A percentile compares a stretch with the other conserved stretches of the same genome.
These are phyloP conservation scores for Teinopalpus imperialis DNA, from an alignment of 2,888 invertebrate genomes.

Conservation along the genomic window DNA sequence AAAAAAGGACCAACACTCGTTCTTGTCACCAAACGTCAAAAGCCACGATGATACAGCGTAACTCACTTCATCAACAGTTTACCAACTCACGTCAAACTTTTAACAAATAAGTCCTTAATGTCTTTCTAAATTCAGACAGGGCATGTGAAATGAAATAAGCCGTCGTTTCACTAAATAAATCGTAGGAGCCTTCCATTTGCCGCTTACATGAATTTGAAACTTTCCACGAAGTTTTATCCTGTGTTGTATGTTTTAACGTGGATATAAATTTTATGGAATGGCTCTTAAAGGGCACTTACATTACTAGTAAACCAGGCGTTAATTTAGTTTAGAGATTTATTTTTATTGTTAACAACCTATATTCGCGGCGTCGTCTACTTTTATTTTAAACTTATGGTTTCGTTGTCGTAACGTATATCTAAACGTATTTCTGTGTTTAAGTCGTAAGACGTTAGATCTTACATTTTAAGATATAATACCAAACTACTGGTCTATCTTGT, in stretches of 20 bases:
- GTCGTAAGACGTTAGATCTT: no score
- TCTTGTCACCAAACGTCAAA: not conserved
- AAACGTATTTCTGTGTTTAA: no score
- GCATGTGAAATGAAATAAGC: constrained; percentile 25
- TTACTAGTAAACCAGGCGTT: no score
- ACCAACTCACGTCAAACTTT: not conserved
- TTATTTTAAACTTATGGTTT: no score
- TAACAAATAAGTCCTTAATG: constrained; percentile 12
- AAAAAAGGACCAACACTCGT: no score
- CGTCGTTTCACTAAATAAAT: constrained; percentile 32
- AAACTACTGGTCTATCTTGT: no score
- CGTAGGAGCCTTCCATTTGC: constrained; percentile 27
- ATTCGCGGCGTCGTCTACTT: no score
- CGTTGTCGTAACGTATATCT: no score
- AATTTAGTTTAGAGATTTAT: no score
- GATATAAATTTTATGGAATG: constrained; percentile 16
- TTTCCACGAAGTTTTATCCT: constrained; percentile 33
- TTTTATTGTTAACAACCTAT: no score
- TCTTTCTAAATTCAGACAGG: constrained; percentile 15
- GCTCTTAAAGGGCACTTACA: no score
- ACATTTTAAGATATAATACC: no score
- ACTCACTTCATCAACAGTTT: not conserved
- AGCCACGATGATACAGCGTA: not conserved
- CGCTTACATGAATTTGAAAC: constrained; percentile 33
- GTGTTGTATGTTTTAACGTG: constrained; percentile 28